phyloP scores from a whole-genome alignment of 1,140 invertebrate species.

The Neodiprion fabricii region DNA sequence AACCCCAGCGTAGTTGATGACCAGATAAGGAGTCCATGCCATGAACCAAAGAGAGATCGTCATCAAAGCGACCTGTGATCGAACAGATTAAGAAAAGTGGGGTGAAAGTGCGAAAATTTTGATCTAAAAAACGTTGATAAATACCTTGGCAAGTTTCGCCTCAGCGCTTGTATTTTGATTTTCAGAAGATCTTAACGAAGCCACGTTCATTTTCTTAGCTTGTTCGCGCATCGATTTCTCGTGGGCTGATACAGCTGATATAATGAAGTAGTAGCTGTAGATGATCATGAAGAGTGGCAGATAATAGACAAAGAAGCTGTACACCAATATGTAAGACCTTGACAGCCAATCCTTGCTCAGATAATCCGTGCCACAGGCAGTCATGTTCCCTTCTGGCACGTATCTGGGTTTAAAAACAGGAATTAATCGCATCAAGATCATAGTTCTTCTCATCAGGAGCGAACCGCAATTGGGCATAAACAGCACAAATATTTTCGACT shows the following conservation, averaged over 20 bases:
- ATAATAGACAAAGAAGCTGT: constrained; percentile 76
- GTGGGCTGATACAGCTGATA: constrained; percentile 76
- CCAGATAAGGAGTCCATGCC: constrained; percentile 85
- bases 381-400: constrained; percentile 88
- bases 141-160: constrained; percentile 76
- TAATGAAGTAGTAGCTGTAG: constrained; percentile 81
- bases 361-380: constrained; percentile 86
- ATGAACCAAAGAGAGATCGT: constrained; percentile 85
- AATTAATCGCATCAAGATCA: constrained; percentile 5
- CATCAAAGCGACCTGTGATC: constrained; percentile 73
- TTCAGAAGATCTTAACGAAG: constrained; percentile 75
- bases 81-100: constrained; percentile 17
- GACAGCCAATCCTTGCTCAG: constrained; percentile 70
- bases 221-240: constrained; percentile 83
- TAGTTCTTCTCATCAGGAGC: no score
- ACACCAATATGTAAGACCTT: constrained; percentile 74
- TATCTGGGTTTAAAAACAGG: constrained; percentile 64
- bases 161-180: constrained; percentile 72
- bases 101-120: background rate
- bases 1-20: constrained; percentile 80
- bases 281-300: constrained; percentile 75
- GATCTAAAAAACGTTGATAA: background rate
- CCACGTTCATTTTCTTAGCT: constrained; percentile 87
- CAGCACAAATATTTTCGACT: no score
- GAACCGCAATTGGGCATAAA: no score